phyloP scores from a whole-genome alignment of 2,888 invertebrate species.

The Cryptocheilus praepositus region DNA sequence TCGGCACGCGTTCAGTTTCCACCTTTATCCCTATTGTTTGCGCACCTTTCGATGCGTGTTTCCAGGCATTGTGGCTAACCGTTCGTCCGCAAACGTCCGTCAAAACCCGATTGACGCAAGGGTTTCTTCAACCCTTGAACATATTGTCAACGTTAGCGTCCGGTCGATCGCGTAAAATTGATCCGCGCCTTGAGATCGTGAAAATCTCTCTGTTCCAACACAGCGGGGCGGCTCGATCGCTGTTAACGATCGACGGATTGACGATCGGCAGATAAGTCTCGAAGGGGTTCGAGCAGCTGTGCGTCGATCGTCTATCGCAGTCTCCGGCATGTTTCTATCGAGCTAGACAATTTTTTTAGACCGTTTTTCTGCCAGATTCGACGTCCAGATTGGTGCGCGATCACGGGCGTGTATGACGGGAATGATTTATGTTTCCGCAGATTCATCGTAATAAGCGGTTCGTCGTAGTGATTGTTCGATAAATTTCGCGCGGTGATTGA shows the following conservation, averaged over 20 bases:
- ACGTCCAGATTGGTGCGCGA: too few species aligned
- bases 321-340: too few species aligned
- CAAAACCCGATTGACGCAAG: constrained; percentile 28
- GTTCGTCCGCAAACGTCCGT: constrained; percentile 45
- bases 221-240: constrained; percentile 19
- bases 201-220: constrained; percentile 17
- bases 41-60: constrained; percentile 33
- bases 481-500: too few species aligned
- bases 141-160: constrained; percentile 35
- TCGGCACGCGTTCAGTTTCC: constrained; percentile 14
- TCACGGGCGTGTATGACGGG: too few species aligned
- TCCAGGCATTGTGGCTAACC: constrained; percentile 53
- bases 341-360: too few species aligned
- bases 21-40: constrained; percentile 29
- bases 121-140: constrained; percentile 43
- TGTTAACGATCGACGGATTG: constrained; percentile 28
- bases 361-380: too few species aligned
- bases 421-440: too few species aligned
- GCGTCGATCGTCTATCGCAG: not conserved
- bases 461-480: too few species aligned
- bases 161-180: constrained; percentile 46
- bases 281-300: constrained; percentile 25
- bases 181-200: constrained; percentile 29
- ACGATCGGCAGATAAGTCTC: constrained; percentile 11
- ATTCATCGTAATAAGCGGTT: too few species aligned